Conservation (phyloP, 1,140 invertebrate species). For the Drosophila tani region DNA sequence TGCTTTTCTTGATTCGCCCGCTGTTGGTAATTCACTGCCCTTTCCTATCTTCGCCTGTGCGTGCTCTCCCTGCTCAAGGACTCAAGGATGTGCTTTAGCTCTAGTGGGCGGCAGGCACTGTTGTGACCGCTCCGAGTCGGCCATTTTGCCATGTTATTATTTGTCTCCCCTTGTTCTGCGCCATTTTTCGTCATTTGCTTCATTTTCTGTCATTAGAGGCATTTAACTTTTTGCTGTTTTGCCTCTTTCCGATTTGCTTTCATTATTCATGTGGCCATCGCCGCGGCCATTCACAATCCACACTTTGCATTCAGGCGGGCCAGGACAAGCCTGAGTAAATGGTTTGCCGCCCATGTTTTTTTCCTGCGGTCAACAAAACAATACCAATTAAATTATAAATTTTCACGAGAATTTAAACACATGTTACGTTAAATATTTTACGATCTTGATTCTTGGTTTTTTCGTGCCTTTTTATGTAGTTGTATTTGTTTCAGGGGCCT, state of each 20-base stretch:
- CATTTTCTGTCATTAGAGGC: constrained; percentile 81
- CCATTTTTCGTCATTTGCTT: constrained; percentile 80
- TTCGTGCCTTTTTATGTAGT: too few species aligned
- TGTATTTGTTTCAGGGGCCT: too few species aligned
- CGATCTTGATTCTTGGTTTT: background rate
- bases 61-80: constrained; percentile 18
- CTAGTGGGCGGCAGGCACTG: background rate
- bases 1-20: constrained; percentile 77
- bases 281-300: constrained; percentile 45
- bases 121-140: constrained; percentile 21
- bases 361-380: background rate
- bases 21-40: constrained; percentile 70
- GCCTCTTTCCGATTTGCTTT: constrained; percentile 74
- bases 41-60: constrained; percentile 33
- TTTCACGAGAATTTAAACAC: constrained; percentile 5
- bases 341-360: constrained; percentile 1
- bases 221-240: constrained; percentile 81
- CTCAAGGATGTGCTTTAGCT: constrained; percentile 6
- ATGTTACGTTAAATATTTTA: constrained; percentile 14
- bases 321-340: constrained; percentile 3
- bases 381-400: constrained; percentile 18
- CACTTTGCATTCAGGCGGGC: constrained; percentile 4
- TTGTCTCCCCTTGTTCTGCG: constrained; percentile 78
- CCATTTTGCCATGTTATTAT: constrained; percentile 78
- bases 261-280: constrained; percentile 63